These are phyloP conservation scores for Opisthograptis luteolata DNA, from an alignment of 2,888 invertebrate genomes.

Conservation along the genomic window DNA sequence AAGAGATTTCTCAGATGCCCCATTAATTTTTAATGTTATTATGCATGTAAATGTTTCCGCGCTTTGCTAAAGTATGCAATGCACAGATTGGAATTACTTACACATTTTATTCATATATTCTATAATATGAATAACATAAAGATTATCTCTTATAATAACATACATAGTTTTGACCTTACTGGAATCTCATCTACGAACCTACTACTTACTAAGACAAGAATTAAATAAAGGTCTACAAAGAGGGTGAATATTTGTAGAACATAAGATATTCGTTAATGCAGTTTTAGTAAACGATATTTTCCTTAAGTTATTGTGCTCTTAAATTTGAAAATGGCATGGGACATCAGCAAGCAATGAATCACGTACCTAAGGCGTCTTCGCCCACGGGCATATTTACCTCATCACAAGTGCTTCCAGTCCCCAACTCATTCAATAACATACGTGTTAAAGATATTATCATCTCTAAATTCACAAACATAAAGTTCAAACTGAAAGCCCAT, in stretches of 20 bases:
- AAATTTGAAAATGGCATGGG: slow-evolving; percentile 50
- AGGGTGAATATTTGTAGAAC: too few species aligned
- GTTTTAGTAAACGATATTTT: too few species aligned
- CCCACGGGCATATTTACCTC: slow-evolving; percentile 72
- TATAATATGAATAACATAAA: slow-evolving; percentile 1
- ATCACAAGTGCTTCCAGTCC: slow-evolving; percentile 62
- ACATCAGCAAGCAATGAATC: slow-evolving; percentile 70
- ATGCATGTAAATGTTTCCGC: slow-evolving; percentile 27
- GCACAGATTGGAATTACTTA: slow-evolving; percentile 4
- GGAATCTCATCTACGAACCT: too few species aligned
- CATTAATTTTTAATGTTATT: slow-evolving; percentile 41
- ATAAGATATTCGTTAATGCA: too few species aligned
- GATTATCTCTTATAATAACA: too few species aligned
- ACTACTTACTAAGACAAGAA: too few species aligned
- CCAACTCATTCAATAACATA: slow-evolving; percentile 27
- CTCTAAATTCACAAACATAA: slow-evolving; percentile 49
- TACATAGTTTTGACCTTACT: too few species aligned
- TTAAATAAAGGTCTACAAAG: too few species aligned
- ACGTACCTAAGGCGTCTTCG: slow-evolving; percentile 60
- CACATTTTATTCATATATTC: neutral
- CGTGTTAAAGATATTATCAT: slow-evolving; percentile 39
- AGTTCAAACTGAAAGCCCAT: slow-evolving; percentile 39
- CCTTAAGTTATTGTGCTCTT: slow-evolving; percentile 18
- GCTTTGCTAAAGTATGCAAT: slow-evolving; percentile 21
- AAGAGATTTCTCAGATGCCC: slow-evolving; percentile 39